Evolutionary conservation across 2,797 vertebrate species (phyloP).

Genomic region (Prunella strophiata): DNA sequence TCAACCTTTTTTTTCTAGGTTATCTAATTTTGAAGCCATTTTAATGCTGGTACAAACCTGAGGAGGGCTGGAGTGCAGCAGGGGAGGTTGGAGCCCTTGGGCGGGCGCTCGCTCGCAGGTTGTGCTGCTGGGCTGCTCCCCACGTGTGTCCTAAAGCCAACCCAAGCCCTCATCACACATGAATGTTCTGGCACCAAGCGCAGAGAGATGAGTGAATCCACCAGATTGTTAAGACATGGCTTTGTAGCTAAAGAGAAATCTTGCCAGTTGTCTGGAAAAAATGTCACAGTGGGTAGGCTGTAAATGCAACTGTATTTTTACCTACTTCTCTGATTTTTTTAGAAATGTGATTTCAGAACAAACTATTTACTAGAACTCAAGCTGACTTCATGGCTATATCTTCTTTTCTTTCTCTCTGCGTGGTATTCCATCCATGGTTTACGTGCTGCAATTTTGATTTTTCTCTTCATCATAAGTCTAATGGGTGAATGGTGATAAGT

Average conservation of each 20-base stretch:
- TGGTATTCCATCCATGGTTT: not conserved
- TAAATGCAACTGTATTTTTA: conserved; percentile 16
- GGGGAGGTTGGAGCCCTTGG: not conserved
- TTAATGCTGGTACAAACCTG: not conserved
- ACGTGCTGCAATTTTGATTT: conserved; percentile 20
- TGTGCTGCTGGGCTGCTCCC: not conserved
- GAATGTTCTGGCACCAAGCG: not conserved
- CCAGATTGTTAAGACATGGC: not conserved
- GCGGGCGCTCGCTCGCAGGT: fast-evolving
- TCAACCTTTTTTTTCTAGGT: not conserved
- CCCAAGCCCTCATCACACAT: not conserved
- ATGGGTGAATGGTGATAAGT: conserved; percentile 58
- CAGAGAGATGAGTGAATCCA: not conserved
- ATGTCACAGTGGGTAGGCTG: conserved; percentile 8
- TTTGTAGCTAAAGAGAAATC: not conserved
- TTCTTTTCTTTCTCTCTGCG: not conserved
- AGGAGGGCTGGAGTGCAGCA: not conserved
- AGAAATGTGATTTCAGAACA: conserved; percentile 8
- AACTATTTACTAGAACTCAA: not conserved
- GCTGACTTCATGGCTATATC: not conserved
- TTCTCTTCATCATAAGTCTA: conserved; percentile 26
- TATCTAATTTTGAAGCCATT: not conserved
- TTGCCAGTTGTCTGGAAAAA: conserved; percentile 25
- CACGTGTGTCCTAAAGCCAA: not conserved
- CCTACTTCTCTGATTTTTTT: not conserved